phyloP scores from a whole-genome alignment of 2,797 vertebrate genomes.

The Girardinus metallicus region DNA sequence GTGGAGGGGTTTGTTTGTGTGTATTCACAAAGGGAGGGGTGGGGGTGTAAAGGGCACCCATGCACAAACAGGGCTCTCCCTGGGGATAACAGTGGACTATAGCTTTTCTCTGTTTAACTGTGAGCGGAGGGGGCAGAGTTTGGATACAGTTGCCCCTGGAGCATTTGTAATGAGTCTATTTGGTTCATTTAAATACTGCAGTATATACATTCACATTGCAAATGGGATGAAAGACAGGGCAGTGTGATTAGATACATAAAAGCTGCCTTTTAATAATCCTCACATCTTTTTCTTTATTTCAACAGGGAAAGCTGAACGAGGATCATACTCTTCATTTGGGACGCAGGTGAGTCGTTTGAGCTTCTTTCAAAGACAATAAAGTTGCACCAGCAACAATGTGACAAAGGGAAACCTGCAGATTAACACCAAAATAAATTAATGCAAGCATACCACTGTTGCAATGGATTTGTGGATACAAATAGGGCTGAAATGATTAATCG shows the following conservation, averaged over 20 bases:
- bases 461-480: background rate
- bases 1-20: constrained; percentile 68
- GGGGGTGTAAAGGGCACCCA: constrained; percentile 74
- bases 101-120: constrained; percentile 70
- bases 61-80: constrained; percentile 78
- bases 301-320: constrained; percentile 89
- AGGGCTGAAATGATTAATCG: too few species aligned
- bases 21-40: constrained; percentile 55
- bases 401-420: background rate
- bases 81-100: constrained; percentile 69
- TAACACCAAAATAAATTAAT: background rate
- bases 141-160: constrained; percentile 75
- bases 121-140: constrained; percentile 63
- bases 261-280: constrained; percentile 32
- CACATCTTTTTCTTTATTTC: constrained; percentile 50
- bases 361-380: background rate
- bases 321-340: constrained; percentile 84
- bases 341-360: constrained; percentile 77
- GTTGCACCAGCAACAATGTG: background rate
- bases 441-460: background rate
- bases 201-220: constrained; percentile 57
- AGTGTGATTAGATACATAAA: constrained; percentile 64
- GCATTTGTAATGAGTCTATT: constrained; percentile 76
- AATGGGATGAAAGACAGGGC: constrained; percentile 60
- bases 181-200: constrained; percentile 78